Evolutionary conservation across 1,140 invertebrate genomes (phyloP).

Genomic region (Trachymyrmex septentrionalis): DNA sequence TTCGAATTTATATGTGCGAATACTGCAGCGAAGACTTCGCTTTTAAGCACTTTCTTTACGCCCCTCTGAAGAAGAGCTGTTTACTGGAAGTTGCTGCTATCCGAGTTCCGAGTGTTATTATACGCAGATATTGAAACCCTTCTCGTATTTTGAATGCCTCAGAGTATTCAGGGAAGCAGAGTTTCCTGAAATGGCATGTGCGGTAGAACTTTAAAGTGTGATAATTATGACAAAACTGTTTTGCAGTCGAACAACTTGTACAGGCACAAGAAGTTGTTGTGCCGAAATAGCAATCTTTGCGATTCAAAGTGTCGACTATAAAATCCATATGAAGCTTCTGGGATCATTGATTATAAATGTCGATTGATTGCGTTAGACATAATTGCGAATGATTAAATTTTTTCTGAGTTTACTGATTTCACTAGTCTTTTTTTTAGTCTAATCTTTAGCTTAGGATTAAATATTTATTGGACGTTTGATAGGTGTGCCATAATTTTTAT

Average conservation of each 20-base stretch:
- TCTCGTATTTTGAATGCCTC: slow-evolving; percentile 66
- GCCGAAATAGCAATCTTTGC: background rate
- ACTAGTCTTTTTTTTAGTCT: background rate
- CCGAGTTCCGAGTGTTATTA: slow-evolving; percentile 67
- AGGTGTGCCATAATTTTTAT: background rate
- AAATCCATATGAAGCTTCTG: background rate
- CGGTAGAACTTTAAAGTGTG: slow-evolving; percentile 79
- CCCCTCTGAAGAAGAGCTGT: slow-evolving; percentile 64
- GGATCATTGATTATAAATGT: background rate
- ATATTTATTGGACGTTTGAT: background rate
- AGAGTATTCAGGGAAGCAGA: slow-evolving; percentile 66
- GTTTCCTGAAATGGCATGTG: slow-evolving; percentile 74
- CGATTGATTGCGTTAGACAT: background rate
- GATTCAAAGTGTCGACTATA: background rate
- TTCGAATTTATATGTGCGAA: slow-evolving; percentile 25
- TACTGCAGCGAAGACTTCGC: slow-evolving; percentile 51
- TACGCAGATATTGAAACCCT: slow-evolving; percentile 55
- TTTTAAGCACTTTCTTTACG: slow-evolving; percentile 7
- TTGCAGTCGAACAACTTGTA: slow-evolving; percentile 82
- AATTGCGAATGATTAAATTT: background rate
- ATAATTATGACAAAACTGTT: slow-evolving; percentile 83
- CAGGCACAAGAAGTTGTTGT: slow-evolving; percentile 73
- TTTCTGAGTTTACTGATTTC: background rate
- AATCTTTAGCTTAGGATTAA: background rate
- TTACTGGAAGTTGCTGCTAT: slow-evolving; percentile 69